These are phyloP conservation scores for Knipowitschia caucasica DNA, from an alignment of 2,797 vertebrate species.

Conservation along the genomic window DNA sequence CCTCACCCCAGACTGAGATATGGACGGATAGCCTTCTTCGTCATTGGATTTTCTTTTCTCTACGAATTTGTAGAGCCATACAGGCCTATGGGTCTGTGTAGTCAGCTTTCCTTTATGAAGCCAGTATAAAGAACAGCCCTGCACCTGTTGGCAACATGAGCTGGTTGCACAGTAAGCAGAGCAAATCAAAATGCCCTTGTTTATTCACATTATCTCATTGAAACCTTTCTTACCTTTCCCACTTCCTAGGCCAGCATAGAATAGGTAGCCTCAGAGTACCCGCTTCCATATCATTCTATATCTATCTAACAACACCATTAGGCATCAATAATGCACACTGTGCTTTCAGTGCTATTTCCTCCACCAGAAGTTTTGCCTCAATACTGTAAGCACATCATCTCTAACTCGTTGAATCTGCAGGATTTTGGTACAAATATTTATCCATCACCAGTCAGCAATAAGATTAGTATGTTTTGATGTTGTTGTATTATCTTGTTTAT, in stretches of 20 bases:
- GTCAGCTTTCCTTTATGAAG: constrained; percentile 8
- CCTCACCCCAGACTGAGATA: constrained; percentile 45
- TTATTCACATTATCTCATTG: neutral
- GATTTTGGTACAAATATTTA: neutral
- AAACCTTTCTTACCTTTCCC: neutral
- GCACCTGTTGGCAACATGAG: constrained; percentile 24
- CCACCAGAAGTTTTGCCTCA: constrained; percentile 25
- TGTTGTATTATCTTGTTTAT: neutral
- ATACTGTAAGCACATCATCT: constrained; percentile 1
- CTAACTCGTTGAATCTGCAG: neutral
- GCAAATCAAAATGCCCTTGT: constrained; percentile 1
- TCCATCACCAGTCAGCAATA: neutral
- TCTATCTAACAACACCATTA: constrained; percentile 36
- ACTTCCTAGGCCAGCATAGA: neutral
- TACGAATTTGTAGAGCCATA: neutral
- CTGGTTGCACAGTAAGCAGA: constrained; percentile 17
- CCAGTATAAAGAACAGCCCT: constrained; percentile 10
- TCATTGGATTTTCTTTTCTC: neutral
- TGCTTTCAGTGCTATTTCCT: constrained; percentile 26
- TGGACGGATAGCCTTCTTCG: constrained; percentile 1
- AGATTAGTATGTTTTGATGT: neutral
- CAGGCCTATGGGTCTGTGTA: constrained; percentile 5
- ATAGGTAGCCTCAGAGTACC: constrained; percentile 7
- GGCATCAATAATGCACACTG: constrained; percentile 47
- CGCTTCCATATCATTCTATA: constrained; percentile 14